phyloP scores from a whole-genome alignment of 92 coral and sea anemone genomes.

The Epizoanthus illoricatus region DNA sequence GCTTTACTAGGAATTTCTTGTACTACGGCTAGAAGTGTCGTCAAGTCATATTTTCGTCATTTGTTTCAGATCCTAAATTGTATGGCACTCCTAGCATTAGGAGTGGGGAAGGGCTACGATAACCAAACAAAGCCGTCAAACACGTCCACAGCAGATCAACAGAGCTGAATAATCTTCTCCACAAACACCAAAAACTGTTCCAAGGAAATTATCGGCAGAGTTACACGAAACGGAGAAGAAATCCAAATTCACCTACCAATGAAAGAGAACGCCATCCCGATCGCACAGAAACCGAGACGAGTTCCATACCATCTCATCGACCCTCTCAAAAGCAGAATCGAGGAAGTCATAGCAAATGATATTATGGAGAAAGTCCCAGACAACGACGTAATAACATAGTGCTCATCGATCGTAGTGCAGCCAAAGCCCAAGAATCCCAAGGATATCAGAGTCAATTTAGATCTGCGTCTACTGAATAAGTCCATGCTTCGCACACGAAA shows the following conservation, averaged over 20 bases:
- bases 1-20: slow-evolving; percentile 18
- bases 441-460: slow-evolving; percentile 41
- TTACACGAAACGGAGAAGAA: slow-evolving; percentile 41
- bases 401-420: slow-evolving; percentile 49
- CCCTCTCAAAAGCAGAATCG: slow-evolving; percentile 1
- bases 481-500: slow-evolving; percentile 57
- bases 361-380: slow-evolving; percentile 39
- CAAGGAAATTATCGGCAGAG: slow-evolving; percentile 36
- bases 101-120: background rate
- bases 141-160: background rate
- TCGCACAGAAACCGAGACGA: slow-evolving; percentile 46
- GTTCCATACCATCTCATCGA: slow-evolving; percentile 40
- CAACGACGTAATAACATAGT: slow-evolving; percentile 36
- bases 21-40: slow-evolving; percentile 12
- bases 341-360: background rate
- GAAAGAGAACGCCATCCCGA: slow-evolving; percentile 32
- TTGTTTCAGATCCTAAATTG: slow-evolving; percentile 17
- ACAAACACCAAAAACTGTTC: background rate
- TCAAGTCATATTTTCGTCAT: slow-evolving; percentile 4
- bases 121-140: slow-evolving; percentile 22
- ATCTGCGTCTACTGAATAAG: slow-evolving; percentile 44
- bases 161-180: background rate
- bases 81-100: slow-evolving; percentile 37
- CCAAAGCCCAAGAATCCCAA: slow-evolving; percentile 46
- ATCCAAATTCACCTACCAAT: slow-evolving; percentile 41